phyloP scores from a whole-genome alignment of 2,113 vertebrate genomes.

The Chaetodon auriga region DNA sequence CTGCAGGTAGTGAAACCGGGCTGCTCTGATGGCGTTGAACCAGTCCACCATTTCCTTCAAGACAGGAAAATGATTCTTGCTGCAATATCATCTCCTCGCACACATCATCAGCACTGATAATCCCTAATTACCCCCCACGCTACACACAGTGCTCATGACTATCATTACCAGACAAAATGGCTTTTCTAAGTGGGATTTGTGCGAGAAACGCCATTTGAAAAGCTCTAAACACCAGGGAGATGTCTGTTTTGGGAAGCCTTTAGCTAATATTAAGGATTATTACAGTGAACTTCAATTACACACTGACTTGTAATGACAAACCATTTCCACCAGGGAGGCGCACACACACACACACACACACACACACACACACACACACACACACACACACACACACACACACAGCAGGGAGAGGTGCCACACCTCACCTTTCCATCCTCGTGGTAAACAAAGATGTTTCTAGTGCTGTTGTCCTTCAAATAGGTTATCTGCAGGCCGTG shows the following conservation, averaged over 20 bases:
- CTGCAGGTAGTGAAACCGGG: conserved; percentile 89
- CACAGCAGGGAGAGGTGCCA: neutral
- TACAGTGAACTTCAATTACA: neutral
- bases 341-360: conserved; percentile 1
- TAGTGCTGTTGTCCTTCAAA: conserved; percentile 96
- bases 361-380: neutral
- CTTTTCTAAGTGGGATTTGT: neutral
- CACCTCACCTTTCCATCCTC: conserved; percentile 94
- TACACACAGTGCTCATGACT: neutral
- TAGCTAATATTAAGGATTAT: neutral
- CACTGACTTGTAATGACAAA: conserved; percentile 20
- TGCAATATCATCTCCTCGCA: neutral
- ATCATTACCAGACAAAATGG: neutral
- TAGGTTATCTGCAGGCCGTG: conserved; percentile 96
- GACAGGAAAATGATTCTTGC: conserved; percentile 21
- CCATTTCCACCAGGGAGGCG: conserved; percentile 45
- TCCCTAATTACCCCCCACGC: neutral
- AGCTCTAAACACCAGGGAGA: neutral
- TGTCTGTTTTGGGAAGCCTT: neutral
- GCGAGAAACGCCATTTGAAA: conserved; percentile 7
- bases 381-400: conserved; percentile 16
- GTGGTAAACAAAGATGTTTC: conserved; percentile 97
- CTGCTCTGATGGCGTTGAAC: conserved; percentile 92
- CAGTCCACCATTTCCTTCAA: conserved; percentile 93
- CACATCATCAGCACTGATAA: too few species aligned